Percentiles rank a stretch among this genome's conserved stretches.
These are phyloP conservation scores for Latrodectus hesperus DNA, from an alignment of 2,888 invertebrate genomes.

Conservation along the genomic window DNA sequence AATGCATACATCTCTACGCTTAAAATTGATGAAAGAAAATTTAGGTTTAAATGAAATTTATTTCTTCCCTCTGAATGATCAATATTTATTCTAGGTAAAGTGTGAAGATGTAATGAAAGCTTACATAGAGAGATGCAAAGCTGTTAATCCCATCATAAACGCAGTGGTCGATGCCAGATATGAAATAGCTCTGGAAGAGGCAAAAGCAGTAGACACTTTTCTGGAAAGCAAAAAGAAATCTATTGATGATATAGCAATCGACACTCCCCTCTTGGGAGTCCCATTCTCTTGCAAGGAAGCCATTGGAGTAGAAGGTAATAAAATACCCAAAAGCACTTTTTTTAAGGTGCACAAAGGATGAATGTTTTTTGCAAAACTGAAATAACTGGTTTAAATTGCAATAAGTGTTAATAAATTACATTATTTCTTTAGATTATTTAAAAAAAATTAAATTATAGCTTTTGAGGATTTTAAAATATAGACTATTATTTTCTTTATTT, in stretches of 20 bases:
- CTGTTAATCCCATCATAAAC: conserved; percentile 86
- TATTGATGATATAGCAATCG: conserved; percentile 80
- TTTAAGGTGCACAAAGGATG: neutral
- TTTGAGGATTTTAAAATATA: neutral
- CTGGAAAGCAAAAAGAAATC: conserved; percentile 80
- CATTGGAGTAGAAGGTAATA: conserved; percentile 83
- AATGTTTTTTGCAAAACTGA: neutral
- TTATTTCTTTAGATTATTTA: neutral
- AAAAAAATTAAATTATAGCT: neutral
- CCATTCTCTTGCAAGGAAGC: conserved; percentile 94
- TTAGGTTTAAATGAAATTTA: no score
- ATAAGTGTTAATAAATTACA: neutral
- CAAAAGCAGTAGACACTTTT: conserved; percentile 82
- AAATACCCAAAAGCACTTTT: neutral
- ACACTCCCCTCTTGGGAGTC: conserved; percentile 88
- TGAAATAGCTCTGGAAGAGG: conserved; percentile 85
- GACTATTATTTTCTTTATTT: no score
- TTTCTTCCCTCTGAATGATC: no score
- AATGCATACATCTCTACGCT: no score
- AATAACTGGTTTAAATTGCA: neutral
- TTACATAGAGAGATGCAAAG: conserved; percentile 85
- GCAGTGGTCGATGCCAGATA: conserved; percentile 88
- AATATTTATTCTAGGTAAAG: conserved; percentile 16
- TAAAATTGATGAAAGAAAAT: no score
- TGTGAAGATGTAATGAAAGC: conserved; percentile 81